phyloP scores from a whole-genome alignment of 2,797 vertebrate species.

The Oceanodroma leucorhoa region DNA sequence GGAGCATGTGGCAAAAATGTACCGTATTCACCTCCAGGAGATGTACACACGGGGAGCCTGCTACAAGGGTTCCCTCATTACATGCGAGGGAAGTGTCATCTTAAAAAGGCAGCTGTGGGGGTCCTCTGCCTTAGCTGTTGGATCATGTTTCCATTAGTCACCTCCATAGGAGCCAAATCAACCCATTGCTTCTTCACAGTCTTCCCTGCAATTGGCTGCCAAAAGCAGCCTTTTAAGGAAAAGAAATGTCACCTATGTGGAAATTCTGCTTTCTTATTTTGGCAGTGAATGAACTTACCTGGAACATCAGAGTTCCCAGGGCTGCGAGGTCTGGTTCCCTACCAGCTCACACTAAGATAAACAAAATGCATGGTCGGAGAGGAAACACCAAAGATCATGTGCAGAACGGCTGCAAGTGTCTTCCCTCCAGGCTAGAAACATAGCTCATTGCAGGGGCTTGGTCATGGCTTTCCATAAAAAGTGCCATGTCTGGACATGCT shows the following conservation, averaged over 20 bases:
- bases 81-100: neutral
- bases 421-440: neutral
- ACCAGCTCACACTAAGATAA: neutral
- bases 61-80: neutral
- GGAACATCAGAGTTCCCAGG: neutral
- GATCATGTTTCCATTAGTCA: neutral
- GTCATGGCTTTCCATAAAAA: neutral
- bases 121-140: neutral
- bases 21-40: neutral
- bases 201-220: neutral
- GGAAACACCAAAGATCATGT: neutral
- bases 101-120: neutral
- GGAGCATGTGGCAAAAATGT: neutral
- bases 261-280: neutral
- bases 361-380: neutral
- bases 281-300: neutral
- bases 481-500: neutral
- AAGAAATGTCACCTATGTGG: neutral
- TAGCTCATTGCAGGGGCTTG: neutral
- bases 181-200: neutral
- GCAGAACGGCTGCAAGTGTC: neutral
- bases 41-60: accelerated
- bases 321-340: neutral
- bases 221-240: neutral
- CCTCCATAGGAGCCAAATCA: conserved; percentile 12